Percentiles rank a stretch among this genome's conserved stretches.
phyloP scores from a whole-genome alignment of 2,797 vertebrate species.

The Neosalanx taihuensis region DNA sequence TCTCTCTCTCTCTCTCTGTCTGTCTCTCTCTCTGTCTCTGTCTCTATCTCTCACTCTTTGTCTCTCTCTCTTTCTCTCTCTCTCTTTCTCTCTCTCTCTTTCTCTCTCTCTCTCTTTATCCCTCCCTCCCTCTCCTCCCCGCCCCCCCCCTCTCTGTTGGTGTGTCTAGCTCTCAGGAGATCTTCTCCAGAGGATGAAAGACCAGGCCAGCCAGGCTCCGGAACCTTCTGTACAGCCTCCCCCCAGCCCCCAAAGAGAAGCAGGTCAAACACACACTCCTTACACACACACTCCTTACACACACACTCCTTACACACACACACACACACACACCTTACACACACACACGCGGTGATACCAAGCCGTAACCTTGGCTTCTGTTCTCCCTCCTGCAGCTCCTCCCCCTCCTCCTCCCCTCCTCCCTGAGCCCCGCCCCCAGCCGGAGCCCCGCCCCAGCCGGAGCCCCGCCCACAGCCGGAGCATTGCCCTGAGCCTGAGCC shows the following conservation, averaged over 20 bases:
- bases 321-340: background rate
- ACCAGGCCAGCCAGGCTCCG: slow-evolving; percentile 62
- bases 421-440: slow-evolving; percentile 34
- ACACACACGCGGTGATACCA: too few species aligned
- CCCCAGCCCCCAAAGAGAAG: slow-evolving; percentile 46
- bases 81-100: too few species aligned
- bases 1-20: too few species aligned
- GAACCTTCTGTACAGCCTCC: slow-evolving; percentile 39
- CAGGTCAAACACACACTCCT: slow-evolving; percentile 43
- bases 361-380: background rate
- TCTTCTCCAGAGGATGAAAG: slow-evolving; percentile 87
- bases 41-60: too few species aligned
- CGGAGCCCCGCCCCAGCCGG: slow-evolving; percentile 28
- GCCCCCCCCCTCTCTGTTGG: too few species aligned
- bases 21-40: too few species aligned
- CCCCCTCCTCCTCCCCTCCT: slow-evolving; percentile 34
- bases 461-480: slow-evolving; percentile 4
- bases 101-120: background rate
- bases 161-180: slow-evolving; percentile 83
- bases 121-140: background rate
- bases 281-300: background rate
- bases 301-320: background rate
- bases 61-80: too few species aligned
- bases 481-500: too few species aligned
- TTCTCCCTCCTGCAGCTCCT: slow-evolving; percentile 19